Conservation (phyloP, 2,113 vertebrate genomes). For the Halcyon malimbica region DNA sequence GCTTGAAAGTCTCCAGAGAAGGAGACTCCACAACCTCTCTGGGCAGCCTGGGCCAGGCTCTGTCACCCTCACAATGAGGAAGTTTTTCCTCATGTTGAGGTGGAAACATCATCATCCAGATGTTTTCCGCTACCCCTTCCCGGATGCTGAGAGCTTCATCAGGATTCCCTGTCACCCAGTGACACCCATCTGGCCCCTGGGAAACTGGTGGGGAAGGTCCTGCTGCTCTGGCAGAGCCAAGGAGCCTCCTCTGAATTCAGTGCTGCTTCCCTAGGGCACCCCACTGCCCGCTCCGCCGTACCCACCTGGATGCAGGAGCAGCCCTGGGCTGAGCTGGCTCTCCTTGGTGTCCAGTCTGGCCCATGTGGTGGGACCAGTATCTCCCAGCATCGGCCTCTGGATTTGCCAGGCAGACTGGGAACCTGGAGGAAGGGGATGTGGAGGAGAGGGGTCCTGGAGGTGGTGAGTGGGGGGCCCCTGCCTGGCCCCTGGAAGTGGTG, state of each 20-base stretch:
- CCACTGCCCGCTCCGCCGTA: rapidly evolving
- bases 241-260: neutral
- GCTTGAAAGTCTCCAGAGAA: no score
- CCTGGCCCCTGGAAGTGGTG: neutral
- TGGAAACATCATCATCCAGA: neutral
- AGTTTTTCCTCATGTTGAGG: no score
- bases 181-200: rapidly evolving
- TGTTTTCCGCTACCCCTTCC: neutral
- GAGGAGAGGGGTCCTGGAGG: neutral
- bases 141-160: rapidly evolving
- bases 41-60: no score
- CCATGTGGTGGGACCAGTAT: neutral
- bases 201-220: neutral
- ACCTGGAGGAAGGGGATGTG: neutral
- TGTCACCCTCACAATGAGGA: no score
- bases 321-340: rapidly evolving
- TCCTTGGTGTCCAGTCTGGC: neutral
- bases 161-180: neutral
- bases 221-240: neutral
- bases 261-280: neutral
- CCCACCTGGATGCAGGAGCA: neutral
- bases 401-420: neutral
- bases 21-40: no score
- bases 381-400: neutral
- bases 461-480: neutral